Evolutionary conservation across 37 sponge, comb jelly and placozoan genomes (phyloP).

Genomic region (Spongilla lacustris): DNA sequence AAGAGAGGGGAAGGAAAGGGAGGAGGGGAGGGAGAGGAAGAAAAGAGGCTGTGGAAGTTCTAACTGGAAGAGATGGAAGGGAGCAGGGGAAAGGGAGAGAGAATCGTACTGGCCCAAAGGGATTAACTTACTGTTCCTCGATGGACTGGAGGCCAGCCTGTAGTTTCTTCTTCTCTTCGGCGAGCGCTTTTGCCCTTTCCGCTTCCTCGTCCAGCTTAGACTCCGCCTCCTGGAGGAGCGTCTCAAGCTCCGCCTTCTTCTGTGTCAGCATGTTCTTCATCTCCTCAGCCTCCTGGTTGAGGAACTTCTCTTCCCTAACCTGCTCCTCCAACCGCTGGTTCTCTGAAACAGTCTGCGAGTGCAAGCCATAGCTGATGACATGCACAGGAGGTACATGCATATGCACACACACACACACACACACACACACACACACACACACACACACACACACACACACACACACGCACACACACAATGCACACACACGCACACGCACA

Average conservation of each 20-base stretch:
- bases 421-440: not conserved
- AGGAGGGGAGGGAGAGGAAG: no score
- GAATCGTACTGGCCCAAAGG: no score
- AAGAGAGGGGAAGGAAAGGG: not conserved
- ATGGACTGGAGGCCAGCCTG: constrained; percentile 59
- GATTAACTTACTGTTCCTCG: constrained; percentile 87
- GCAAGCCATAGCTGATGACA: not conserved
- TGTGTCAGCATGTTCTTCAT: constrained; percentile 77
- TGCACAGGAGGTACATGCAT: no score
- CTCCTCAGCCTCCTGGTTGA: constrained; percentile 93
- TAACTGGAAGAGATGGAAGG: no score
- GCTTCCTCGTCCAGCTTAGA: constrained; percentile 84
- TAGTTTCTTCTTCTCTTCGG: constrained; percentile 82
- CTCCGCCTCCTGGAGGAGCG: constrained; percentile 81
- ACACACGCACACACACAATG: constrained; percentile 63
- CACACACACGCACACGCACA: not conserved
- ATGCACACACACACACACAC: not conserved
- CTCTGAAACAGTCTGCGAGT: constrained; percentile 39
- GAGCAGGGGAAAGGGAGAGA: no score
- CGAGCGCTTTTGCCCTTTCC: constrained; percentile 65
- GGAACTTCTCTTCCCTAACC: constrained; percentile 89
- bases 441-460: not conserved
- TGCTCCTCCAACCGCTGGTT: constrained; percentile 83
- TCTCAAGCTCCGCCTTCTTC: constrained; percentile 93
- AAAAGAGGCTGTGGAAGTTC: no score